Conservation (phyloP, 2,113 vertebrate species). For the Origma solitaria region DNA sequence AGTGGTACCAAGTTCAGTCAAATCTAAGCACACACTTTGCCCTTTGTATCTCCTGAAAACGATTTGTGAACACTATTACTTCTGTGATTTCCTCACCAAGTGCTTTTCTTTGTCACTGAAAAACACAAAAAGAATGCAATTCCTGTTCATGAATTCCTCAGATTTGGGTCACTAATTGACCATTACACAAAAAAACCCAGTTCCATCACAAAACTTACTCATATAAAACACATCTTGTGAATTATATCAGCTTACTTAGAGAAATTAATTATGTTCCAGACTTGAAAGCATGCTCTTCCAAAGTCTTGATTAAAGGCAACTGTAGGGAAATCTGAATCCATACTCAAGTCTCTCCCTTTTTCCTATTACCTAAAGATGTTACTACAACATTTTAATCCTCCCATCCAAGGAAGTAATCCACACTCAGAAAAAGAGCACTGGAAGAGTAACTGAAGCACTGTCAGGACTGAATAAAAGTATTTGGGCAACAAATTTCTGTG, state of each 20-base stretch:
- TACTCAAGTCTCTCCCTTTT: not conserved
- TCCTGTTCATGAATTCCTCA: not conserved
- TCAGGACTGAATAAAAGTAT: not conserved
- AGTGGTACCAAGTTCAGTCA: not conserved
- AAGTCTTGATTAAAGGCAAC: not conserved
- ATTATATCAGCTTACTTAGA: not conserved
- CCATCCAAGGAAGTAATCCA: not conserved
- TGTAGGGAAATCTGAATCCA: not conserved
- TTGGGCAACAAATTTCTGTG: not conserved
- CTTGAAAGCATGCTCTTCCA: not conserved
- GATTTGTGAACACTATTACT: not conserved
- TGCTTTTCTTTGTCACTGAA: not conserved
- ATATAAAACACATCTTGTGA: not conserved
- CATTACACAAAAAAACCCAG: not conserved
- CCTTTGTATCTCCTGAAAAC: not conserved
- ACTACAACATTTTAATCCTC: not conserved
- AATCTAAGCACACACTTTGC: not conserved
- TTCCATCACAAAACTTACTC: not conserved
- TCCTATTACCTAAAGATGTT: not conserved
- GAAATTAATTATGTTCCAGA: not conserved
- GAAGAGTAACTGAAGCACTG: not conserved
- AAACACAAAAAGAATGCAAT: not conserved
- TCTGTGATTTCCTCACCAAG: not conserved
- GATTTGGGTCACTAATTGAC: not conserved
- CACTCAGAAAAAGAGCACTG: not conserved